These are phyloP conservation scores for Acleris emargana DNA, from an alignment of 2,888 invertebrate genomes.

Conservation along the genomic window DNA sequence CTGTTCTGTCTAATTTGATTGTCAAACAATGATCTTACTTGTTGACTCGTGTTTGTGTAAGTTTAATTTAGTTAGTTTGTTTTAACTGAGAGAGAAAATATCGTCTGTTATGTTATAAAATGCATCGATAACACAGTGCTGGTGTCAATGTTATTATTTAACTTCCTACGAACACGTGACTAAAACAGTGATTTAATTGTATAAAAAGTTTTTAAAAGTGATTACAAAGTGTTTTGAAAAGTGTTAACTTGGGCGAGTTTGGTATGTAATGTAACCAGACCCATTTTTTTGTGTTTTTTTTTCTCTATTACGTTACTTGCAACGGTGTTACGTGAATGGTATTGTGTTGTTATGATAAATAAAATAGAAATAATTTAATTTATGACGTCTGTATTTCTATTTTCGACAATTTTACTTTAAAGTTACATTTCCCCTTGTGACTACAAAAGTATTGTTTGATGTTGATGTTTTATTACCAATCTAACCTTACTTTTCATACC, in stretches of 20 bases:
- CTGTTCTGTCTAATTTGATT: slow-evolving; percentile 21
- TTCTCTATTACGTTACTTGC: neutral
- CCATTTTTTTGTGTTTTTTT: slow-evolving; percentile 8
- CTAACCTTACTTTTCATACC: slow-evolving; percentile 23
- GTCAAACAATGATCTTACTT: slow-evolving; percentile 30
- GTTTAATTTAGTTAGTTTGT: slow-evolving; percentile 13
- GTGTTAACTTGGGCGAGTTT: slow-evolving; percentile 20
- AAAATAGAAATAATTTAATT: neutral
- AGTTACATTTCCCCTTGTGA: neutral
- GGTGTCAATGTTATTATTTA: neutral
- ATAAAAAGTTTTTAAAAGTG: slow-evolving; percentile 17
- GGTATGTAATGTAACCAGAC: slow-evolving; percentile 27
- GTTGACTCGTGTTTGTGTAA: slow-evolving; percentile 28
- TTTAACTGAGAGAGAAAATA: slow-evolving; percentile 3
- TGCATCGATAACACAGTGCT: neutral
- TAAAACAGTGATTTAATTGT: neutral
- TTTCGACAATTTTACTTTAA: neutral
- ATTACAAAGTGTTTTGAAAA: slow-evolving; percentile 17
- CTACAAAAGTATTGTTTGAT: neutral
- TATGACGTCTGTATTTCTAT: slow-evolving; percentile 10
- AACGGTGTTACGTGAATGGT: slow-evolving; percentile 4
- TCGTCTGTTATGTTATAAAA: neutral
- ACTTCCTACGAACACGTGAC: neutral
- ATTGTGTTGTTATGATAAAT: neutral
- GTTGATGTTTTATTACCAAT: neutral